Percentiles rank a stretch among this genome's conserved stretches.
Evolutionary conservation across 1,140 invertebrate species (phyloP).

Genomic region (Meloidogyne floridensis): DNA sequence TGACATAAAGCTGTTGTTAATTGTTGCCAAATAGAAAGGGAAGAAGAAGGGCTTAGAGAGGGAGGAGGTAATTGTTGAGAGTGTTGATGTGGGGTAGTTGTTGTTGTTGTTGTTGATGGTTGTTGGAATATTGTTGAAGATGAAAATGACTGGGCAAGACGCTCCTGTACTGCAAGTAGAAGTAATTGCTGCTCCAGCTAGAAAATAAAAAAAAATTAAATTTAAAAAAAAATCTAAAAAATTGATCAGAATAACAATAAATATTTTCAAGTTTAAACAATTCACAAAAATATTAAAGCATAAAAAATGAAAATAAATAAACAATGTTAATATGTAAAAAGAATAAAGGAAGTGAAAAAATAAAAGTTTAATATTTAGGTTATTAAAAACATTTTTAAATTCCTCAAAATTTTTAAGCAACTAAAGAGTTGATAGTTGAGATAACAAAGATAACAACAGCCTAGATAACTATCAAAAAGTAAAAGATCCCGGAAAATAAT

Average conservation of each 20-base stretch:
- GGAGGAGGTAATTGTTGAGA: neutral
- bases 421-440: no score
- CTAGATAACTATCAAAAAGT: no score
- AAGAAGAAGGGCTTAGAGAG: slow-evolving; percentile 19
- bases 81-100: neutral
- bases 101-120: neutral
- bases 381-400: no score
- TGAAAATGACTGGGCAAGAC: slow-evolving; percentile 47
- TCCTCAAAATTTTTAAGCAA: no score
- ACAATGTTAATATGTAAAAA: no score
- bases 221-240: neutral
- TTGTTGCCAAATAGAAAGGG: slow-evolving; percentile 33
- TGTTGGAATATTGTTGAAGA: neutral
- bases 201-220: slow-evolving; percentile 3
- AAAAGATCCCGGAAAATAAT: no score
- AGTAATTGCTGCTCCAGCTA: slow-evolving; percentile 46
- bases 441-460: no score
- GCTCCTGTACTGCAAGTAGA: slow-evolving; percentile 54
- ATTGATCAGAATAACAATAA: neutral
- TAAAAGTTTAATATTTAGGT: no score
- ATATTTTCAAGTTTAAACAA: neutral
- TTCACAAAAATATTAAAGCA: no score
- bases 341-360: no score
- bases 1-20: slow-evolving; percentile 23
- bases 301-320: no score